Evolutionary conservation across 2,888 invertebrate genomes (phyloP), one percentile per base, ranked within the genome.

Genomic region (Rhagophthalmus giganteus): DNA sequence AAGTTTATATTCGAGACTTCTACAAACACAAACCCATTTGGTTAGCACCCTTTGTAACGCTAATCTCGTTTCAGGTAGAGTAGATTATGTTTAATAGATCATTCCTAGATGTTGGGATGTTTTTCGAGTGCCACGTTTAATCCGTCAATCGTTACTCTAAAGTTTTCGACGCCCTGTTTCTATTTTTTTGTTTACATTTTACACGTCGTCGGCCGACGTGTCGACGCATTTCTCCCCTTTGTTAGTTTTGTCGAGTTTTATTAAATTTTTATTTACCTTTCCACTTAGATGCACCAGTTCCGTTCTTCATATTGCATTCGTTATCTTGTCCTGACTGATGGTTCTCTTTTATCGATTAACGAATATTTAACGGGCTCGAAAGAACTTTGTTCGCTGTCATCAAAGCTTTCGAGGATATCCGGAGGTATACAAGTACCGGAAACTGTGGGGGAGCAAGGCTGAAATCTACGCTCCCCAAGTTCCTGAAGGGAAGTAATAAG

Each of bases 361-460:
- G 20, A 20, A 20, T 20, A 20, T 20, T 20, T 20, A 20, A 20
- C 4, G 20, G 20, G 20, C 20, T 20, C 20, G 7, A 20, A 20
- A 20, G 20, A 20, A 20, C 20, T 20, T 20, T 20, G 20, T 20
- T 20, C 20, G 20, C 20, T 20, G 20, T 20, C 20, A 20, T 20
- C 20, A 20, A 20, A 20, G 20, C 20, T 20, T 20, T 20, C 20
- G 20, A 20, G 20, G 20, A 20, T 20, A 25, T 10, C 2, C 24
- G 26, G 37, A 37, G 11, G 30, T 30, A 30, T 12, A 30, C 12
- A 9, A 3, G 10, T 3, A 30, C 30, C 30, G 30, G 30, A 30
- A 30, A 11, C 10, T 30, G 30, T 30, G 12, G 12, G 11, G 30
- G 9, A 30, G 11, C 30, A 30, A 30, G 12, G 12, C 30, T 30